Base-by-base conservation (phyloP, 1,140 invertebrate species). In the Eupristina koningsbergeri region DNA sequence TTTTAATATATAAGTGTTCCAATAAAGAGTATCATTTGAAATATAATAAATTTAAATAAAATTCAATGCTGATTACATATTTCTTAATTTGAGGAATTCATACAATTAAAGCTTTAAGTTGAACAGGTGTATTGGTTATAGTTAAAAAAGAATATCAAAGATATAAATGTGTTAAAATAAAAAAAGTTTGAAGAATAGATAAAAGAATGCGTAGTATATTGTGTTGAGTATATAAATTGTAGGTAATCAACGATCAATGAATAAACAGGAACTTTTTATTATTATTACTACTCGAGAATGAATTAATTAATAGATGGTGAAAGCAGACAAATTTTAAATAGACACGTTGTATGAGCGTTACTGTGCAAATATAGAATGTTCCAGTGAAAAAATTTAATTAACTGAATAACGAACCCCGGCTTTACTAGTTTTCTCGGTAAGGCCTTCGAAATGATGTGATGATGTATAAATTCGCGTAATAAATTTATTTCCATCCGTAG, bases 381-480 rank as follows among this genome's bases (percentile, higher is more conserved):
- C 47, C 15, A n/a, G 15, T 29, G 11, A 53, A 78, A 58, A 58
- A 83, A 83, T 71, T 83, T 76, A 83, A 83, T 83, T 83, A 83
- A 83, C 71, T 47, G n/a, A 76, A 82, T 75, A 81, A 75, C 31
- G 80, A 22, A 34, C 34, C n/a, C n/a, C n/a, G 39, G 1, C 45
- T 63, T 78, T 64, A 31, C 41, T 74, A 26, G 67, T 31, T 8
- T 17, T 9, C 6, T 34, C 13, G 13, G 36, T 63, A 41, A 45
- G 22, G 34, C 64, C 64, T 58, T 45, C 13, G 22, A 64, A 64
- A 0, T 15, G 15, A n/a, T 2, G 39, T 71, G 13, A 45, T n/a
- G n/a, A 22, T 29, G 8, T 50, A 79, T 76, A 75, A 67, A 67
- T 41, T 80, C 50, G 45, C n/a, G 53, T 61, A 80, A 64, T 58